A percentile compares a stretch with the other conserved stretches of the same genome.
phyloP scores from a whole-genome alignment of 1,140 invertebrate genomes.

The Cotesia vestalis region DNA sequence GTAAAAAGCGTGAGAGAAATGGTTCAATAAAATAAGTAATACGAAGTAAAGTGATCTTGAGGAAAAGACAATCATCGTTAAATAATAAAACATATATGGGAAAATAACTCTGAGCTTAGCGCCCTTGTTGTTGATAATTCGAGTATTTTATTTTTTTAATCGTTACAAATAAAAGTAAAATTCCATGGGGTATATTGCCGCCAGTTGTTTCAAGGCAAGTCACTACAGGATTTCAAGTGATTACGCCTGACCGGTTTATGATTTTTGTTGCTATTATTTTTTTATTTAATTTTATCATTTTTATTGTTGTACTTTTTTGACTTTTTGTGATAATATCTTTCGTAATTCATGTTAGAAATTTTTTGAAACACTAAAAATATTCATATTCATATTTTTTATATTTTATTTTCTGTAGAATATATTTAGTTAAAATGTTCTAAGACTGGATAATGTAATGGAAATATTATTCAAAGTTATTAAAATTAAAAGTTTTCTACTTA shows the following conservation, averaged over 20 bases:
- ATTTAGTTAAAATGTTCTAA: too few species aligned
- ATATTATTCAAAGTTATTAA: too few species aligned
- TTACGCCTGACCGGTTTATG: slow-evolving; percentile 48
- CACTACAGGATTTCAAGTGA: slow-evolving; percentile 38
- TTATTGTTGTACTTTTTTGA: background rate
- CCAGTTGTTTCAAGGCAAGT: slow-evolving; percentile 46
- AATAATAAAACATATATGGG: background rate
- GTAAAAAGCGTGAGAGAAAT: background rate
- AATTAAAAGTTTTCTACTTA: too few species aligned
- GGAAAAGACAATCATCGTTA: background rate
- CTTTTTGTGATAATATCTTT: too few species aligned
- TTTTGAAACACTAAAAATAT: too few species aligned
- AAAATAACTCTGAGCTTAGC: background rate
- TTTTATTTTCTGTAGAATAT: too few species aligned
- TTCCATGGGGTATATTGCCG: slow-evolving; percentile 24
- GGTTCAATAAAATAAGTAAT: background rate
- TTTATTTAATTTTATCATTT: background rate
- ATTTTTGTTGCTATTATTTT: slow-evolving; percentile 26
- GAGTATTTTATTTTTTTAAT: background rate
- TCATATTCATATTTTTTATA: too few species aligned
- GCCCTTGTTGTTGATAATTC: background rate
- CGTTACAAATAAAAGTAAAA: slow-evolving; percentile 27
- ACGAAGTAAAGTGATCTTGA: background rate
- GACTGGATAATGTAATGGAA: too few species aligned
- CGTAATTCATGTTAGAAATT: too few species aligned